Base-by-base conservation (phyloP, 2,888 invertebrate species). In the Macrophya alboannulata region DNA sequence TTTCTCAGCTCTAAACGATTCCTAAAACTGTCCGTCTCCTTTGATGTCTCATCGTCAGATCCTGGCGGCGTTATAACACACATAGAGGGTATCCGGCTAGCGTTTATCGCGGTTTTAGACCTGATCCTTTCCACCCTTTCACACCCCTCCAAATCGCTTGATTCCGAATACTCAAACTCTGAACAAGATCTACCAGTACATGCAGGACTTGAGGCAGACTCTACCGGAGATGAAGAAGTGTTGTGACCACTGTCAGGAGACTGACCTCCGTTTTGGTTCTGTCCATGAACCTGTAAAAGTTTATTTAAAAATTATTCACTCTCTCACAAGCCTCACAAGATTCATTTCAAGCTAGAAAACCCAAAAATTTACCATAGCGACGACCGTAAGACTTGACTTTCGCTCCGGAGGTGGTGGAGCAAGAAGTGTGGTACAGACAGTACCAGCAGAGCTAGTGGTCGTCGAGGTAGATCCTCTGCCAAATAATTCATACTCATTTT, bases 381-480 rank as follows among this genome's bases (percentile, higher is more conserved):
- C 93, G 43, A 93, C 93, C 43, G 93, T 93, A 45, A 93, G 89
- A 12, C 97, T 97, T 90, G 97, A 97, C 91, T 97, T 97, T 89
- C 98, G 95, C 94, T 97, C 97, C 0, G 98, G 98, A 48, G 97
- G 97, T 72, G 96, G 96, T 0, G 98, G 98, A 12, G 97, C 97
- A 94, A 97, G 95, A 85, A 98, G 92, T 0, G 98, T 97, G 0
- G 98, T 98, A 91, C 98, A 98, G 31, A 98, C 98, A 0, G 98
- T 98, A 84, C 98, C 98, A 72, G 98, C 98, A 0, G 98, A 98
- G 91, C 98, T 98, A 0, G 98, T 97, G 0, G 98, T 98, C 0
- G 98, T 98, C 83, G 97, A 98, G 0, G 98, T 98, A 1, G 97
- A 98, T 4, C 98, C 98, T 94, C 97, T 96, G n/a, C 98, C 98